phyloP scores from a whole-genome alignment of 2,113 vertebrate species.

The Hyperopisus bebe region DNA sequence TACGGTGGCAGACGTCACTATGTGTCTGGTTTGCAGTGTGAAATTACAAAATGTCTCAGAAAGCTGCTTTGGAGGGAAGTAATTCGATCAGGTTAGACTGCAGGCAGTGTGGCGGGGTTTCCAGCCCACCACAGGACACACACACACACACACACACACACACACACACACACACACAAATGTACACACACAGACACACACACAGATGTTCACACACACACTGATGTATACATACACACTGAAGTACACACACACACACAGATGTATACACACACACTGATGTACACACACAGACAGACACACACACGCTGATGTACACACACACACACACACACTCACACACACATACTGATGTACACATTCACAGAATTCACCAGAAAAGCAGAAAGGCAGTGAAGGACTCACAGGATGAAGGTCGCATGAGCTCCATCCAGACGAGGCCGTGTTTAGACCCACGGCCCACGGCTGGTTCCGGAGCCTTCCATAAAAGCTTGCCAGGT shows the following conservation, averaged over 20 bases:
- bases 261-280: not conserved
- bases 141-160: not conserved
- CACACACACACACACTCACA: not conserved
- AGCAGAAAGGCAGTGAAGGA: not conserved
- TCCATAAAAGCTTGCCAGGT: not conserved
- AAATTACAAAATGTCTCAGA: not conserved
- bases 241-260: not conserved
- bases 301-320: not conserved
- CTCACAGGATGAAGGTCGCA: not conserved
- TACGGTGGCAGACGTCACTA: not conserved
- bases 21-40: not conserved
- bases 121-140: not conserved
- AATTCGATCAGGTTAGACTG: not conserved
- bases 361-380: not conserved
- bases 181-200: not conserved
- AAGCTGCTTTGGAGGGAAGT: not conserved
- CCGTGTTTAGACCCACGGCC: not conserved
- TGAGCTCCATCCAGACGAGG: not conserved
- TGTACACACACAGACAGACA: not conserved
- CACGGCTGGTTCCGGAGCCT: not conserved
- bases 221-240: too few species aligned
- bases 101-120: not conserved
- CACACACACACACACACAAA: too few species aligned
- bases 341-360: not conserved
- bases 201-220: not conserved